These are phyloP conservation scores for Ciconia nigra DNA, from an alignment of 2,797 vertebrate genomes.

Conservation along the genomic window DNA sequence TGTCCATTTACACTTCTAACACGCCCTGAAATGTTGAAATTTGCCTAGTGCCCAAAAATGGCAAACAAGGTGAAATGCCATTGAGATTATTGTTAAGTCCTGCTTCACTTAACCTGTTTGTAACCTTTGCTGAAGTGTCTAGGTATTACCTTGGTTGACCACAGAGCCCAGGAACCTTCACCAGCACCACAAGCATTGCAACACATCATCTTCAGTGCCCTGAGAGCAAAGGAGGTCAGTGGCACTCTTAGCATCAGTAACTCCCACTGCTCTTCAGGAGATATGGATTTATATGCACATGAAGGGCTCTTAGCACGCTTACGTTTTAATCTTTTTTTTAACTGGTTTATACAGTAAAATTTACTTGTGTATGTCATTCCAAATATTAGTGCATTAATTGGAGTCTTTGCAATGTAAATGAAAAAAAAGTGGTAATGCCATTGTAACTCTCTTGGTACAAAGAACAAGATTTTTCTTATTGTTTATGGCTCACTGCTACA, in stretches of 20 bases:
- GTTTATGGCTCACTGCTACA: background rate
- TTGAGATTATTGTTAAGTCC: background rate
- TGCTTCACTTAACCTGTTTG: background rate
- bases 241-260: background rate
- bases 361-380: background rate
- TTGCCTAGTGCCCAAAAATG: background rate
- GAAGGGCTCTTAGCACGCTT: background rate
- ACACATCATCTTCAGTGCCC: no score
- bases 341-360: background rate
- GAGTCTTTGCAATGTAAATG: background rate
- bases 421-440: background rate
- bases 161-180: background rate
- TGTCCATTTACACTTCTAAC: background rate
- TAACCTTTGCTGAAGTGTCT: background rate
- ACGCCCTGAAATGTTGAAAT: background rate
- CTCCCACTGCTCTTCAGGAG: background rate
- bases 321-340: background rate
- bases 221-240: no score
- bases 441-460: background rate
- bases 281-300: background rate
- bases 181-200: background rate
- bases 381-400: background rate
- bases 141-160: background rate
- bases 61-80: background rate
- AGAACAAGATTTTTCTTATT: background rate